Base-by-base conservation (phyloP, 1,140 invertebrate genomes). In the Spodoptera frugiperda region DNA sequence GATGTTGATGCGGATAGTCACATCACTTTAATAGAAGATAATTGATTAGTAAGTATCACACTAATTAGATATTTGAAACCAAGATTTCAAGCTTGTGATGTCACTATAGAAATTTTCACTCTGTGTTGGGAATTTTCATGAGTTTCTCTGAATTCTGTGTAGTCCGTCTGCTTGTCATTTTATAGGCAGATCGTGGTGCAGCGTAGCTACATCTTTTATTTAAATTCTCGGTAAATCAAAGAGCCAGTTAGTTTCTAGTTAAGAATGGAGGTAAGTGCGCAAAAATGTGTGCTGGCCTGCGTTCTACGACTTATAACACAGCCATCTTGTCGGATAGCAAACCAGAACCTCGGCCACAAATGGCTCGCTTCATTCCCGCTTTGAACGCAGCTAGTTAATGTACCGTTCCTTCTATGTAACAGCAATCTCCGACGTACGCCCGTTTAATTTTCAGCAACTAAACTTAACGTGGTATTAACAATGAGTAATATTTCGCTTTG, bases 291-390 rank as follows among this genome's bases (percentile, higher is more conserved):
- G 30, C 55, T 59, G 21, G 25, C 10, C 33, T 59, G 54, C 54
- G 39, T 39, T 61, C 71, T 73, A 61, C 55, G 71, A 61, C 44
- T 61, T 54, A 78, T 57, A 74, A 78, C 68, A 73, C 15, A 53
- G 55, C 49, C 78, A 63, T 76, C 78, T 59, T 78, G 74, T 70
- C 76, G 77, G 78, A 67, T 72, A 54, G 76, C 67, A 67, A 79
- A 80, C 76, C 83, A 87, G 82, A 86, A 78, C 67, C 70, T 77
- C 68, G 78, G 78, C 84, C 82, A 81, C 82, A 87, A 88, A 88
- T 83, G 85, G 81, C 77, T 74, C 80, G 83, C 77, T 83, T 82
- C 84, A 78, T 85, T 84, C 79, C 82, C 80, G 80, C 83, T 87
- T 85, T 84, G 78, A 86, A 83, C 85, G 82, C 46, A 59, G 70